Conservation (phyloP, 1,140 invertebrate genomes). For the Orussus abietinus region DNA sequence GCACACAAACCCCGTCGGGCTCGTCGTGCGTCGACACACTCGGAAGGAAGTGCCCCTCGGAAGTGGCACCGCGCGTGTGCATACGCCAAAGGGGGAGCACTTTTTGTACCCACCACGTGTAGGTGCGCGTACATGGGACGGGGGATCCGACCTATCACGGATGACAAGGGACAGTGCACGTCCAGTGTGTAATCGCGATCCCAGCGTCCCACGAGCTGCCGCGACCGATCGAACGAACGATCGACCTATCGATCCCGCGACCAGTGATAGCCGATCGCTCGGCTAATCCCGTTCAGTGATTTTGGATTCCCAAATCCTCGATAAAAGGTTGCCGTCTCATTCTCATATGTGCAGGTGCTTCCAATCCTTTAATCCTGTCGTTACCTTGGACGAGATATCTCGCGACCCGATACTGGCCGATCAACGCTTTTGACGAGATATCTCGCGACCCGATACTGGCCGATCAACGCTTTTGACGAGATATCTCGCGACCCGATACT, state of each 20-base stretch:
- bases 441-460: no score
- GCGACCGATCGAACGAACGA: constrained; percentile 1
- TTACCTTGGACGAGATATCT: no score
- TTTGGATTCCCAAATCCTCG: neutral
- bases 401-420: no score
- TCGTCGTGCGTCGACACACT: constrained; percentile 18
- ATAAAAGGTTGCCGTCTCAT: no score
- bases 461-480: no score
- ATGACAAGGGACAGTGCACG: constrained; percentile 27
- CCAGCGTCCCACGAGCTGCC: constrained; percentile 26
- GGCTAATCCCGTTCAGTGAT: neutral
- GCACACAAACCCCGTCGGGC: neutral
- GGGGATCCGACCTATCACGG: constrained; percentile 22
- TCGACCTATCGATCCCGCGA: no score
- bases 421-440: no score
- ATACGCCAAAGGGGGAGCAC: neutral
- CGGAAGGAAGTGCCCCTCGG: constrained; percentile 51
- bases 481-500: no score
- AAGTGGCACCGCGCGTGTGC: constrained; percentile 30
- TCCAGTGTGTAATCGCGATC: constrained; percentile 38
- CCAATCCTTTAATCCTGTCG: no score
- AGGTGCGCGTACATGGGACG: constrained; percentile 15
- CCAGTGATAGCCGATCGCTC: no score
- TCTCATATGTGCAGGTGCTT: no score
- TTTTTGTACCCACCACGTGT: constrained; percentile 1